These are phyloP conservation scores for Styela plicata DNA, from an alignment of 23 tunicate genomes.

Conservation along the genomic window DNA sequence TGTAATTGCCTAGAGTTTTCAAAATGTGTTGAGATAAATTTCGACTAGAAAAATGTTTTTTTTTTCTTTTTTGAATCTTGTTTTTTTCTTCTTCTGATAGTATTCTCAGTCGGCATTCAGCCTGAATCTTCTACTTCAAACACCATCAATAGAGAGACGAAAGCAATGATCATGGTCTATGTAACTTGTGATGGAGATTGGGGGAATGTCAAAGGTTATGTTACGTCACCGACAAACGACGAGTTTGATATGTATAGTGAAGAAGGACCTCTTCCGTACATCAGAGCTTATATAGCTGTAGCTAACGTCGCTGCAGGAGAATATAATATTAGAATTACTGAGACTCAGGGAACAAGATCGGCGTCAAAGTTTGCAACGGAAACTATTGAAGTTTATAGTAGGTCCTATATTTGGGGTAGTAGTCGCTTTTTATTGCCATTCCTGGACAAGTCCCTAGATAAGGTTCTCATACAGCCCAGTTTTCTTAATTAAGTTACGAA, in stretches of 20 bases:
- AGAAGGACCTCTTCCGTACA: neutral
- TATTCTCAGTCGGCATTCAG: neutral
- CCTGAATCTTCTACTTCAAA: neutral
- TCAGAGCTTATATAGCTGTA: neutral
- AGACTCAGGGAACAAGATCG: neutral
- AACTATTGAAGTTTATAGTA: neutral
- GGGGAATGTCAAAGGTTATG: slow-evolving; percentile 10
- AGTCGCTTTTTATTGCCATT: too few species aligned
- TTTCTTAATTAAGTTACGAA: too few species aligned
- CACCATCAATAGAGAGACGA: neutral
- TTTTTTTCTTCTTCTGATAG: too few species aligned
- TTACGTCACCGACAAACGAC: neutral
- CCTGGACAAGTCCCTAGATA: too few species aligned
- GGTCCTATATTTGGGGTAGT: too few species aligned
- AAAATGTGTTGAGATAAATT: too few species aligned
- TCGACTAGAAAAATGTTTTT: too few species aligned
- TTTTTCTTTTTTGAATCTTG: too few species aligned
- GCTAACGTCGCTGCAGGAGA: neutral
- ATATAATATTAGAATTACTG: neutral
- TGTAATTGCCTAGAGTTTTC: too few species aligned
- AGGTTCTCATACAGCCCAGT: too few species aligned
- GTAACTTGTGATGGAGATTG: slow-evolving; percentile 17
- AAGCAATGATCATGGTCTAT: neutral
- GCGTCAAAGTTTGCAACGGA: neutral
- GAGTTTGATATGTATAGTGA: neutral